phyloP scores from a whole-genome alignment of 2,113 vertebrate genomes.

The Elephantulus edwardii region DNA sequence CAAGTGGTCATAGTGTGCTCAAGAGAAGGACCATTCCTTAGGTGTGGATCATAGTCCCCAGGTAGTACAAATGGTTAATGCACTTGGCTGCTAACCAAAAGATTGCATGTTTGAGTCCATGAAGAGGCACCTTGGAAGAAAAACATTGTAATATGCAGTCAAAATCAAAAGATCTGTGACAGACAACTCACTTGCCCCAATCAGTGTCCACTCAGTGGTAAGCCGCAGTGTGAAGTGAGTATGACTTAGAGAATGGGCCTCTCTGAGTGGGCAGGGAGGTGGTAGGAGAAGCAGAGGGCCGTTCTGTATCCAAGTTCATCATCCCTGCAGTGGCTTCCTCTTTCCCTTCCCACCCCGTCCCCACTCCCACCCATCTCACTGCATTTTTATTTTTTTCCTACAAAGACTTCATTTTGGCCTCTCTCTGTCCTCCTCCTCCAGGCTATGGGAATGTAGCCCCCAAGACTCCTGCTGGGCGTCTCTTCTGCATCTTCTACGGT shows the following conservation, averaged over 20 bases:
- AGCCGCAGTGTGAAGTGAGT: not conserved
- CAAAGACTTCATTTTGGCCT: constrained; percentile 8
- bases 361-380: not conserved
- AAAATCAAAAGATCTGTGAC: not conserved
- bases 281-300: not conserved
- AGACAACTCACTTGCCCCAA: not conserved
- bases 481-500: constrained; percentile 98
- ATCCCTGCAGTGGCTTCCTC: not conserved
- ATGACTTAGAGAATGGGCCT: not conserved
- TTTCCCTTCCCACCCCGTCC: no score
- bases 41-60: not conserved
- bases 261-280: not conserved
- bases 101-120: not conserved
- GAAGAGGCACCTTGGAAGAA: not conserved
- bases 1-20: not conserved
- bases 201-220: not conserved
- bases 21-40: not conserved
- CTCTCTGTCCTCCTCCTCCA: constrained; percentile 72
- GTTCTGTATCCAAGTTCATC: no score
- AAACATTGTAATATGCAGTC: not conserved
- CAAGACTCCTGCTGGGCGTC: constrained; percentile 92
- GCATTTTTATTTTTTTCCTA: not conserved
- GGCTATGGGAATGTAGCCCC: constrained; percentile 98
- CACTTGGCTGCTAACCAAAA: not conserved
- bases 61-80: not conserved